Percentiles rank a stretch among this genome's conserved stretches.
These are phyloP conservation scores for Lutraria rhynchaena DNA, from an alignment of 1,140 invertebrate genomes.

Conservation along the genomic window DNA sequence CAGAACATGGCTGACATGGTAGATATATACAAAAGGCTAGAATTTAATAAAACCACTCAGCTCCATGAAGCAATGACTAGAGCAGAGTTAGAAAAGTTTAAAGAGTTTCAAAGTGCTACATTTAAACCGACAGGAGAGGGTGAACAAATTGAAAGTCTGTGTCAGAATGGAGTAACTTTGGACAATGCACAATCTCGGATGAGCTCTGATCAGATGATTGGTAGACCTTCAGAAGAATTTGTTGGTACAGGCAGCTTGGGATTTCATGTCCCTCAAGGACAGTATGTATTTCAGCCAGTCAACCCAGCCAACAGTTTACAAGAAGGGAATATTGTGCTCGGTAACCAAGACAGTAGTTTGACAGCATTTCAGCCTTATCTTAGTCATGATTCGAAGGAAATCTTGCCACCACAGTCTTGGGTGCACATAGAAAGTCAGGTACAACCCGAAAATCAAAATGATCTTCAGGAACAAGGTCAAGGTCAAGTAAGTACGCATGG, in stretches of 20 bases:
- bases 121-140: neutral
- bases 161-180: too few species aligned
- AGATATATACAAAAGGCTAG: conserved; percentile 50
- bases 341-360: conserved; percentile 18
- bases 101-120: conserved; percentile 16
- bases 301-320: neutral
- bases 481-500: neutral
- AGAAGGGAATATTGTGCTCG: neutral
- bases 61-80: conserved; percentile 31
- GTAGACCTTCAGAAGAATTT: conserved; percentile 19
- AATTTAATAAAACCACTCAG: conserved; percentile 34
- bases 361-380: conserved; percentile 52
- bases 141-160: conserved; percentile 1
- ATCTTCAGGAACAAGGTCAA: neutral
- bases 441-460: neutral
- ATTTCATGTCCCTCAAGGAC: conserved; percentile 9
- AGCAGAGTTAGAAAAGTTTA: conserved; percentile 47
- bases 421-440: neutral
- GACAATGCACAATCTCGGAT: too few species aligned
- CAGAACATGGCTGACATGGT: conserved; percentile 59
- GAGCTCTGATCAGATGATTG: neutral
- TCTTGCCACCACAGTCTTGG: conserved; percentile 33
- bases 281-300: conserved; percentile 25
- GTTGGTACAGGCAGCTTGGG: conserved; percentile 29
- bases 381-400: conserved; percentile 36